Conservation (phyloP, 2,797 vertebrate species). For the Anabacerthia variegaticeps region DNA sequence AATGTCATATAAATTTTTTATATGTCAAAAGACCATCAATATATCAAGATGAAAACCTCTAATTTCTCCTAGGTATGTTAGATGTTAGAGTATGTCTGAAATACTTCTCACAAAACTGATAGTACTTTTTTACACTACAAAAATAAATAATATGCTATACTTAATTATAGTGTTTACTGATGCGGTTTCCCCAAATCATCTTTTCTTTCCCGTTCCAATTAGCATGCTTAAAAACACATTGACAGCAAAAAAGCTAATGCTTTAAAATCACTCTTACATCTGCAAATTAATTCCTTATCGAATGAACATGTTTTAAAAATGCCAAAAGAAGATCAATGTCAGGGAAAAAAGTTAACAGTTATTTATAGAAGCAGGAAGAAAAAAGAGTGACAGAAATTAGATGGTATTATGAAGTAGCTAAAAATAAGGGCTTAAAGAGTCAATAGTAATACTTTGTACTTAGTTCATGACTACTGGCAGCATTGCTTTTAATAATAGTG, state of each 20-base stretch:
- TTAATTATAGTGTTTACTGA: background rate
- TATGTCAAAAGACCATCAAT: background rate
- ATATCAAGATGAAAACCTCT: background rate
- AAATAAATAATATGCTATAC: background rate
- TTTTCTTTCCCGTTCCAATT: background rate
- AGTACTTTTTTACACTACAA: background rate
- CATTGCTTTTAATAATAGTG: background rate
- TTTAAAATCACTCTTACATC: background rate
- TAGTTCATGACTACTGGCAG: background rate
- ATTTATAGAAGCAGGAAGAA: background rate
- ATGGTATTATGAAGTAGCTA: background rate
- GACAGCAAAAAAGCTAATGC: background rate
- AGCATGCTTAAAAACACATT: background rate
- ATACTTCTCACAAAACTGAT: background rate
- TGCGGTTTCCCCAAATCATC: background rate
- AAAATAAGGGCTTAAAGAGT: constrained; percentile 7
- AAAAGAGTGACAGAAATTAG: constrained; percentile 31
- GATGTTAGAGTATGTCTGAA: background rate
- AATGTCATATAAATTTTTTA: background rate
- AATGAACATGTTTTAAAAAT: background rate
- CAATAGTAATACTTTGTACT: background rate
- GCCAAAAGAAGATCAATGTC: background rate
- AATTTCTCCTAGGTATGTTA: background rate
- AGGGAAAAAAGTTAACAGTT: background rate
- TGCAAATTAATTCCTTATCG: background rate